These are phyloP conservation scores for Nerophis lumbriciformis DNA, from an alignment of 2,113 vertebrate genomes.

Conservation along the genomic window DNA sequence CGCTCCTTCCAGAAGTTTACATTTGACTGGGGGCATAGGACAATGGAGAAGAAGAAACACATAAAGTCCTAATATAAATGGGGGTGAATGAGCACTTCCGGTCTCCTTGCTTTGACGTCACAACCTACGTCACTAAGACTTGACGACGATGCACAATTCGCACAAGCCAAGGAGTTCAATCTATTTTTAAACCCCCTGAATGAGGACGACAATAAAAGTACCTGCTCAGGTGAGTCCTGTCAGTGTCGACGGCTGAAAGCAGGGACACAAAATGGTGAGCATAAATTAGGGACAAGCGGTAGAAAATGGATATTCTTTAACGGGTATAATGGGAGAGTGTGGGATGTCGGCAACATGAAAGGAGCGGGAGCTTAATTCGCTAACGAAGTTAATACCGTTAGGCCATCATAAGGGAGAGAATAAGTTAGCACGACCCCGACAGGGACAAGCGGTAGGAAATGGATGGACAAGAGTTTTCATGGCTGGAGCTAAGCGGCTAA, in stretches of 20 bases:
- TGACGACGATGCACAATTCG: not conserved
- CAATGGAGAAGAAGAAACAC: too few species aligned
- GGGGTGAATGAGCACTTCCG: not conserved
- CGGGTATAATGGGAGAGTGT: not conserved
- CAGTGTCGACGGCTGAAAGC: constrained; percentile 31
- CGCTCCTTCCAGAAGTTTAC: too few species aligned
- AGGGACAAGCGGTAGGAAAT: too few species aligned
- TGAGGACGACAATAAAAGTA: constrained; percentile 9
- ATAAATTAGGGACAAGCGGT: not conserved
- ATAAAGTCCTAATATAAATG: too few species aligned
- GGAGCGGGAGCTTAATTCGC: not conserved
- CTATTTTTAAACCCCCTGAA: not conserved
- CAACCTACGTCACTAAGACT: not conserved
- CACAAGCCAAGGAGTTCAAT: not conserved
- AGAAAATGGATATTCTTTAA: too few species aligned
- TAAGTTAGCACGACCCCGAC: not conserved
- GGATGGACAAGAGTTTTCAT: not conserved
- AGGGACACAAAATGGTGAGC: constrained; percentile 15
- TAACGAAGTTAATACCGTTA: not conserved
- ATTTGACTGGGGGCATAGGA: too few species aligned
- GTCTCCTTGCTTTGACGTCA: constrained; percentile 1
- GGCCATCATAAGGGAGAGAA: not conserved
- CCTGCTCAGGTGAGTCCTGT: constrained; percentile 41
- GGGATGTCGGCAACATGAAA: constrained; percentile 1
- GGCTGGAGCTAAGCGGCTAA: constrained; percentile 4